A percentile compares a stretch with the other conserved stretches of the same genome.
phyloP scores from a whole-genome alignment of 2,888 invertebrate genomes.

The Epistrophella euchroma region DNA sequence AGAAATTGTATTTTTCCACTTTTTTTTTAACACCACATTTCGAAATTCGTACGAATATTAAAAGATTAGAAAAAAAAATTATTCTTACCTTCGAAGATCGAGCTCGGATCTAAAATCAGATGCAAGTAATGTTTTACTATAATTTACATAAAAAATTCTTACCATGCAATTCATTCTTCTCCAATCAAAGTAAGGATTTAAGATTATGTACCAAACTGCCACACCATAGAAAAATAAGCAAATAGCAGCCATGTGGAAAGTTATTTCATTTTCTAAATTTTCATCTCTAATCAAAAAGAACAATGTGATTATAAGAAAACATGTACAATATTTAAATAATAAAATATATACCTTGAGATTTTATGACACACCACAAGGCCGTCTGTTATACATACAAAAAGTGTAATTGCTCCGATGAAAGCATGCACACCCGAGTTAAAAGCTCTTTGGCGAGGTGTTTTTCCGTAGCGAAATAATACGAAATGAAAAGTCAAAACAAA shows the following conservation, averaged over 20 bases:
- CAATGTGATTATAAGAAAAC: neutral
- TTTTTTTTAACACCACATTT: too few species aligned
- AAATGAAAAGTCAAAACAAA: constrained; percentile 39
- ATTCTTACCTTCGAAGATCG: neutral
- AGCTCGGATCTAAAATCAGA: neutral
- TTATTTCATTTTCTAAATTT: neutral
- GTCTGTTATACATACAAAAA: constrained; percentile 50
- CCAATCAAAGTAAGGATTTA: constrained; percentile 24
- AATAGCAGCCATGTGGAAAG: neutral
- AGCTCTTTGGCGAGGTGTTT: constrained; percentile 5
- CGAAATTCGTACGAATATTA: neutral
- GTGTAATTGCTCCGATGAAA: constrained; percentile 49
- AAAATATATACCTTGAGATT: constrained; percentile 8
- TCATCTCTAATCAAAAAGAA: constrained; percentile 21
- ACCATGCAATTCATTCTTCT: neutral
- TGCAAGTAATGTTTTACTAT: neutral
- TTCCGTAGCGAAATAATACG: constrained; percentile 33
- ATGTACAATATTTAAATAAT: neutral
- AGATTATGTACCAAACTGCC: constrained; percentile 7
- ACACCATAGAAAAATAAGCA: constrained; percentile 14
- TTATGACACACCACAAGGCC: constrained; percentile 23
- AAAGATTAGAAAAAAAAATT: neutral
- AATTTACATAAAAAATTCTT: neutral
- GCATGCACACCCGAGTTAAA: constrained; percentile 44
- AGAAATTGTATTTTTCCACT: too few species aligned